Conservation (phyloP, 1,140 invertebrate genomes). For the Drosophila suzukii region DNA sequence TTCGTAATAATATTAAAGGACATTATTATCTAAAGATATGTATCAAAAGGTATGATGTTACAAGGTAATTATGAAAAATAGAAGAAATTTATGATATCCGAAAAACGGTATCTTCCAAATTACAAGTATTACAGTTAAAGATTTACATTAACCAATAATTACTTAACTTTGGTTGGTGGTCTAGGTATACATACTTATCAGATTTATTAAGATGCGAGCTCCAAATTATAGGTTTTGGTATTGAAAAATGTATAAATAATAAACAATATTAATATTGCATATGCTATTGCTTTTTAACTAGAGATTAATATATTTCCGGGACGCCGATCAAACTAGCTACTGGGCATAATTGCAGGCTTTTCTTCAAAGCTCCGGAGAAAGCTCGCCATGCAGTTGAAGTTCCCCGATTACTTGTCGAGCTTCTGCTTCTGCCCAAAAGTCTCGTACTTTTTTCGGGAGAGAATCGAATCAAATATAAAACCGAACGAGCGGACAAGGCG, state of each 20-base stretch:
- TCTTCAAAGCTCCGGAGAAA: slow-evolving; percentile 23
- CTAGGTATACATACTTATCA: no score
- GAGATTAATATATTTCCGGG: not conserved
- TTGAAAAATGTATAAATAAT: not conserved
- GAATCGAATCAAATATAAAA: slow-evolving; percentile 39
- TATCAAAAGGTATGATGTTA: no score
- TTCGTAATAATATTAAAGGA: no score
- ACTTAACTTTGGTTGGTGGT: no score
- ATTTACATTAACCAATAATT: no score
- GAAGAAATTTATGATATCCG: no score
- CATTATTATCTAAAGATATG: no score
- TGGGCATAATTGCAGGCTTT: not conserved
- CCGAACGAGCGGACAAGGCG: slow-evolving; percentile 36
- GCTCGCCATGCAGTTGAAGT: slow-evolving; percentile 13
- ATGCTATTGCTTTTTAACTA: not conserved
- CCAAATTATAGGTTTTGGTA: no score
- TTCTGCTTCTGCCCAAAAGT: slow-evolving; percentile 27
- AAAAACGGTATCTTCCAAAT: no score
- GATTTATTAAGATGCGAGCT: not conserved
- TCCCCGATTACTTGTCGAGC: slow-evolving; percentile 4
- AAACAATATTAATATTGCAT: not conserved
- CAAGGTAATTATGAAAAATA: no score
- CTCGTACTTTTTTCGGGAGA: slow-evolving; percentile 21
- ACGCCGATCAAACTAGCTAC: not conserved
- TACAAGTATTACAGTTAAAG: no score